phyloP scores from a whole-genome alignment of 2,113 vertebrate genomes.

The Empidonax traillii region DNA sequence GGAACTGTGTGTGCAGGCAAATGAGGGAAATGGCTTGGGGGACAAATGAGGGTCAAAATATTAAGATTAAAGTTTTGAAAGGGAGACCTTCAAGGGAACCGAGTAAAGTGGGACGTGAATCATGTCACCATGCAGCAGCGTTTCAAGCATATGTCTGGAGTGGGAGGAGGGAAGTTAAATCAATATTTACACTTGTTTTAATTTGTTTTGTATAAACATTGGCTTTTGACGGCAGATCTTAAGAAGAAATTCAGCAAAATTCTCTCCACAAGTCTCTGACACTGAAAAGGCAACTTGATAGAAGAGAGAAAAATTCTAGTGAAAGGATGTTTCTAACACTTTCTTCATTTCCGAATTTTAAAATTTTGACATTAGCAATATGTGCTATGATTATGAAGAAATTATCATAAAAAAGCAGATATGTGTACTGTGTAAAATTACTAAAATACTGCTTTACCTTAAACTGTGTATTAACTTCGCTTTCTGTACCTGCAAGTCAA shows the following conservation, averaged over 20 bases:
- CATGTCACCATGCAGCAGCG: not conserved
- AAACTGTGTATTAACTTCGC: not conserved
- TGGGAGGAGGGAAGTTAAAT: conserved; percentile 13
- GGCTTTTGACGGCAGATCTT: not conserved
- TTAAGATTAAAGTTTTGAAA: conserved; percentile 69
- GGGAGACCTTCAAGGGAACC: conserved; percentile 13
- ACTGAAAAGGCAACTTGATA: not conserved
- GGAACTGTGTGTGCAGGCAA: conserved; percentile 64
- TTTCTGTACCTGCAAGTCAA: not conserved
- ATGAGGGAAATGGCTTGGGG: conserved; percentile 59
- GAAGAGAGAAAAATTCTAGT: not conserved
- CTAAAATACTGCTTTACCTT: not conserved
- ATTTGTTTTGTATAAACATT: conserved; percentile 36
- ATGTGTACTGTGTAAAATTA: not conserved
- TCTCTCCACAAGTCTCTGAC: not conserved
- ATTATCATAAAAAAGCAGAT: not conserved
- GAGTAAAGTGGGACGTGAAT: conserved; percentile 1
- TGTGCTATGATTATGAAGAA: not conserved
- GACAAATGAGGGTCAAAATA: conserved; percentile 73
- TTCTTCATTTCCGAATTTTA: not conserved
- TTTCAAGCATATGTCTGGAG: not conserved
- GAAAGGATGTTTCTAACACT: not conserved
- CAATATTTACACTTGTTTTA: conserved; percentile 6
- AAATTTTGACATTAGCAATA: not conserved
- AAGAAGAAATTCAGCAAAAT: not conserved